A percentile compares a stretch with the other conserved stretches of the same genome.
Evolutionary conservation across 2,797 vertebrate species (phyloP).

Genomic region (Hyperoplus immaculatus): DNA sequence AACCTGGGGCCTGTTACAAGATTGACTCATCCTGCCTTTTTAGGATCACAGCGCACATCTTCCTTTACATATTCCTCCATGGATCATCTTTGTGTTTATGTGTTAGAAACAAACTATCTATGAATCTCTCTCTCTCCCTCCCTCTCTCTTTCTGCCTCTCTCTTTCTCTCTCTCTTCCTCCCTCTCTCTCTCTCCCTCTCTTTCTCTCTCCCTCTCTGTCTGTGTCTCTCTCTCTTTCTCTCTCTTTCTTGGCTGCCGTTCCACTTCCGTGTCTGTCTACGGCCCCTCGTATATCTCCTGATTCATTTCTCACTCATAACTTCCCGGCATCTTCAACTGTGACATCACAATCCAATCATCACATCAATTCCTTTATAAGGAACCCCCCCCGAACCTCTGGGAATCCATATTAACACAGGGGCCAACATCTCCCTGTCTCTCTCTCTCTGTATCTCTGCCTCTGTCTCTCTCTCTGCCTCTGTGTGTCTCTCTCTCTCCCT

Average conservation of each 20-base stretch:
- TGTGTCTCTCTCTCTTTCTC: background rate
- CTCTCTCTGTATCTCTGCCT: no score
- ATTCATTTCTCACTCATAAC: slow-evolving; percentile 43
- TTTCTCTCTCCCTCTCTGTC: slow-evolving; percentile 1
- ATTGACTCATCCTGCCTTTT: slow-evolving; percentile 37
- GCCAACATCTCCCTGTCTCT: slow-evolving; percentile 39
- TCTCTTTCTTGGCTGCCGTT: slow-evolving; percentile 2
- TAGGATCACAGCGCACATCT: background rate
- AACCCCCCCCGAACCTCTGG: slow-evolving; percentile 29
- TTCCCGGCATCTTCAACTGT: slow-evolving; percentile 37
- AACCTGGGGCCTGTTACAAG: background rate
- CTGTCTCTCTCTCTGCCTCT: no score
- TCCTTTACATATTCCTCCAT: slow-evolving; percentile 21
- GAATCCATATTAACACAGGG: slow-evolving; percentile 47
- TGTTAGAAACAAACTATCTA: background rate
- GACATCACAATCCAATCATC: slow-evolving; percentile 50
- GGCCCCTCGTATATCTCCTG: slow-evolving; percentile 13
- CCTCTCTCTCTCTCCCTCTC: no score
- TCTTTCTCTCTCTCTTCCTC: no score
- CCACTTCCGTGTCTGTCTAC: slow-evolving; percentile 2
- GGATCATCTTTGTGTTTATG: background rate
- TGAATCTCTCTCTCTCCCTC: slow-evolving; percentile 3
- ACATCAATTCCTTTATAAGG: slow-evolving; percentile 29
- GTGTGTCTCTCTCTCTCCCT: no score
- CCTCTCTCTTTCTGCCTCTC: background rate